Evolutionary conservation across 2,888 invertebrate species (phyloP).

Genomic region (Anorthoa munda): DNA sequence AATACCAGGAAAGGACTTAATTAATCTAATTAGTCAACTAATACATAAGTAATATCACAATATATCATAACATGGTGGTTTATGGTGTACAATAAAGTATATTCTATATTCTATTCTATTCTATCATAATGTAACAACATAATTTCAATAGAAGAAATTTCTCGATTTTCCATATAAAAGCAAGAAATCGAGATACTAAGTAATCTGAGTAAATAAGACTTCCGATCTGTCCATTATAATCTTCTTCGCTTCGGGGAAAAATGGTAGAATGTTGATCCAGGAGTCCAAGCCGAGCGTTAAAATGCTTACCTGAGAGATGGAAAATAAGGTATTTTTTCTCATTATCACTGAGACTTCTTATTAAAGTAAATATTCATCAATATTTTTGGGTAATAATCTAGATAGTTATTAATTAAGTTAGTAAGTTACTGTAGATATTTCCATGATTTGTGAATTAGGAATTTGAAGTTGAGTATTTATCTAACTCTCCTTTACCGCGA

Average conservation of each 20-base stretch:
- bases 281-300: constrained; percentile 81
- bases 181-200: constrained; percentile 17
- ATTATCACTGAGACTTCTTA: background rate
- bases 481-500: too few species aligned
- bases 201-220: constrained; percentile 78
- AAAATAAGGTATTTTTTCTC: background rate
- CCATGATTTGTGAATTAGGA: too few species aligned
- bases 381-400: too few species aligned
- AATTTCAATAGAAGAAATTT: background rate
- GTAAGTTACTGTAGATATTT: too few species aligned
- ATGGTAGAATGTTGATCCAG: constrained; percentile 83
- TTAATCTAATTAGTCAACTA: background rate
- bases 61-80: constrained; percentile 8
- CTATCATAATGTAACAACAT: too few species aligned
- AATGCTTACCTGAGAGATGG: constrained; percentile 76
- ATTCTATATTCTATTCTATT: too few species aligned
- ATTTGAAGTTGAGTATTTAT: too few species aligned
- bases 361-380: too few species aligned
- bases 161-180: background rate
- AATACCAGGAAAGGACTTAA: background rate
- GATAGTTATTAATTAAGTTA: too few species aligned
- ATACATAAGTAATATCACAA: background rate
- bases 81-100: too few species aligned
- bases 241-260: constrained; percentile 82
- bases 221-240: constrained; percentile 80